Evolutionary conservation across 2,113 vertebrate species (phyloP).

Genomic region (Charina bottae): DNA sequence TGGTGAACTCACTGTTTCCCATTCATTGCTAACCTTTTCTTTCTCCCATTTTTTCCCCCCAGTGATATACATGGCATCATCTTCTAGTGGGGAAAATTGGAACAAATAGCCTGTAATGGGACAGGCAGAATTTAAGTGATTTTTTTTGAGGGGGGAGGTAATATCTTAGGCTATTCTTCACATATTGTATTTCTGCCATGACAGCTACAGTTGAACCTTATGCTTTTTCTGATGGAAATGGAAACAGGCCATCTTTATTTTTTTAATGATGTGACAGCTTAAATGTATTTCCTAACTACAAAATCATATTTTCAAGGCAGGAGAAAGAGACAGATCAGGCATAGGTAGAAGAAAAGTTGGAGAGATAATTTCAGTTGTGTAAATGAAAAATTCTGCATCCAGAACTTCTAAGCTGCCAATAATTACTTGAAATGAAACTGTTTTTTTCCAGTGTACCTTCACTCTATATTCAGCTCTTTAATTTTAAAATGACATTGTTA

Average conservation of each 20-base stretch:
- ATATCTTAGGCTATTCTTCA: slow-evolving; percentile 63
- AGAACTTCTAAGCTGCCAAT: slow-evolving; percentile 33
- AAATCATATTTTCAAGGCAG: slow-evolving; percentile 55
- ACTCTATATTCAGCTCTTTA: slow-evolving; percentile 12
- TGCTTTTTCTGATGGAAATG: slow-evolving; percentile 56
- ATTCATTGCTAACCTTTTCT: neutral
- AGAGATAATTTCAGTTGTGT: slow-evolving; percentile 53
- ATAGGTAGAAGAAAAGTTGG: slow-evolving; percentile 29
- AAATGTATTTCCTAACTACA: slow-evolving; percentile 54
- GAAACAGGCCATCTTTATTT: slow-evolving; percentile 65
- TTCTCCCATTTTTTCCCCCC: neutral
- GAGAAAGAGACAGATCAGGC: slow-evolving; percentile 8
- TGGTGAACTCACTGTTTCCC: slow-evolving; percentile 20
- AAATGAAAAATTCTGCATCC: slow-evolving; percentile 52
- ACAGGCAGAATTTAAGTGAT: slow-evolving; percentile 52
- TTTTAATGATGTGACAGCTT: slow-evolving; percentile 62
- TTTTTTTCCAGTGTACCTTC: neutral
- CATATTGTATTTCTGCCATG: slow-evolving; percentile 63
- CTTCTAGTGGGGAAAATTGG: slow-evolving; percentile 53
- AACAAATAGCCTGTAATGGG: slow-evolving; percentile 63
- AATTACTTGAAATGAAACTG: slow-evolving; percentile 48
- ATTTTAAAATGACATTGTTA: slow-evolving; percentile 1
- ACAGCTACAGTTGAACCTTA: slow-evolving; percentile 65
- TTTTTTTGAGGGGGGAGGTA: neutral
- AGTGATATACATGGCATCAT: slow-evolving; percentile 49